phyloP scores from a whole-genome alignment of 2,797 vertebrate genomes.

The Alosa sapidissima region DNA sequence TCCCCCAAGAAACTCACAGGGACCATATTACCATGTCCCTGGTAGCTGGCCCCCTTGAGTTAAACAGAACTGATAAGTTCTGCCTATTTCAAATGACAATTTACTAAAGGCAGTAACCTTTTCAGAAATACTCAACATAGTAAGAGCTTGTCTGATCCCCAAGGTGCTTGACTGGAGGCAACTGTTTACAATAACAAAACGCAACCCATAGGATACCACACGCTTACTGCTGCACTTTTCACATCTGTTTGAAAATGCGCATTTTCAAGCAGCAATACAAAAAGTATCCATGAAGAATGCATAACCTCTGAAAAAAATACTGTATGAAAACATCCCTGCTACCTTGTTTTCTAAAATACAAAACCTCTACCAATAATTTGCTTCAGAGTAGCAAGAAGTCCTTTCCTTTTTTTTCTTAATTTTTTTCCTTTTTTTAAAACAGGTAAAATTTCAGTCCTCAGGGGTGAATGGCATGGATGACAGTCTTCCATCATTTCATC shows the following conservation, averaged over 20 bases:
- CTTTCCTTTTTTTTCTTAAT: constrained; percentile 79
- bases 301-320: constrained; percentile 98
- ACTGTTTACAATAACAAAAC: constrained; percentile 51
- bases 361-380: constrained; percentile 99
- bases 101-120: constrained; percentile 55
- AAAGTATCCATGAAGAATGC: constrained; percentile 98
- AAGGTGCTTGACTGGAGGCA: constrained; percentile 60
- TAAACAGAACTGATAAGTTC: constrained; percentile 36
- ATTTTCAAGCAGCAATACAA: constrained; percentile 99
- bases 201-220: constrained; percentile 69
- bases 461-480: constrained; percentile 96
- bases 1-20: background rate
- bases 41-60: background rate
- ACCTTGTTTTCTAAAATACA: constrained; percentile 98
- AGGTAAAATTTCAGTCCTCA: constrained; percentile 99
- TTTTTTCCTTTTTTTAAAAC: constrained; percentile 86
- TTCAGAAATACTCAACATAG: constrained; percentile 61
- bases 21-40: background rate
- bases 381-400: constrained; percentile 99
- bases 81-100: constrained; percentile 32
- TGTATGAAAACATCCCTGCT: constrained; percentile 99
- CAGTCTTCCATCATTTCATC: constrained; percentile 88
- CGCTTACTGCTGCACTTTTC: constrained; percentile 82
- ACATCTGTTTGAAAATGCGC: constrained; percentile 96
- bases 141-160: constrained; percentile 54